These are phyloP conservation scores for Plodia interpunctella DNA, from an alignment of 1,140 invertebrate genomes.

Conservation along the genomic window DNA sequence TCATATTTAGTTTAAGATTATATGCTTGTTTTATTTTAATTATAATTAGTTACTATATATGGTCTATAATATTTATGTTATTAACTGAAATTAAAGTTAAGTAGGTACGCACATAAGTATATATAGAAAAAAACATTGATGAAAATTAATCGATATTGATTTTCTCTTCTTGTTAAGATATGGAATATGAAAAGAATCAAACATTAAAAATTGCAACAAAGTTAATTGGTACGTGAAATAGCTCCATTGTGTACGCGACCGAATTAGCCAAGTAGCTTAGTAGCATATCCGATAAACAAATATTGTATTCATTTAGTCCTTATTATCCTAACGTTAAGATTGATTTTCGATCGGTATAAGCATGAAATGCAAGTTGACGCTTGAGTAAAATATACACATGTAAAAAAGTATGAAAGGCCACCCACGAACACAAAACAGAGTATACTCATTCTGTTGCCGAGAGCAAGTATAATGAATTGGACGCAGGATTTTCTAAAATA, in stretches of 20 bases:
- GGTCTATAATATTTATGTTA: too few species aligned
- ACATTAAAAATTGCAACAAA: constrained; percentile 44
- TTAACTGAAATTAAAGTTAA: too few species aligned
- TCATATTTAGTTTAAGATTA: too few species aligned
- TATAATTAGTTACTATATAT: too few species aligned
- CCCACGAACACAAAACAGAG: constrained; percentile 40
- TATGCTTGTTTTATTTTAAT: too few species aligned
- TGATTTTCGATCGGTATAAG: constrained; percentile 37
- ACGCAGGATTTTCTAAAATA: constrained; percentile 1
- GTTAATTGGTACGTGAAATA: constrained; percentile 64
- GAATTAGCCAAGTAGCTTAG: constrained; percentile 51
- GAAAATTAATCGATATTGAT: neutral
- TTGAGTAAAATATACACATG: constrained; percentile 46
- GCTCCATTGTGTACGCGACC: constrained; percentile 59
- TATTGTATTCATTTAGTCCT: constrained; percentile 31
- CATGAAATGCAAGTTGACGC: constrained; percentile 36
- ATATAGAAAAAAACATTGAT: too few species aligned
- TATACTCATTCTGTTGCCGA: neutral
- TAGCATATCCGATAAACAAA: constrained; percentile 44
- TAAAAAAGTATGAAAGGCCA: constrained; percentile 60
- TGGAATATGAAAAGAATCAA: constrained; percentile 18
- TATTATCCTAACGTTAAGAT: constrained; percentile 38
- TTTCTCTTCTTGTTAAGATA: neutral
- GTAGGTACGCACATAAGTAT: too few species aligned
- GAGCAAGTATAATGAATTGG: neutral